Base-by-base conservation (phyloP, 2,113 vertebrate genomes). In the Heptranchias perlo region DNA sequence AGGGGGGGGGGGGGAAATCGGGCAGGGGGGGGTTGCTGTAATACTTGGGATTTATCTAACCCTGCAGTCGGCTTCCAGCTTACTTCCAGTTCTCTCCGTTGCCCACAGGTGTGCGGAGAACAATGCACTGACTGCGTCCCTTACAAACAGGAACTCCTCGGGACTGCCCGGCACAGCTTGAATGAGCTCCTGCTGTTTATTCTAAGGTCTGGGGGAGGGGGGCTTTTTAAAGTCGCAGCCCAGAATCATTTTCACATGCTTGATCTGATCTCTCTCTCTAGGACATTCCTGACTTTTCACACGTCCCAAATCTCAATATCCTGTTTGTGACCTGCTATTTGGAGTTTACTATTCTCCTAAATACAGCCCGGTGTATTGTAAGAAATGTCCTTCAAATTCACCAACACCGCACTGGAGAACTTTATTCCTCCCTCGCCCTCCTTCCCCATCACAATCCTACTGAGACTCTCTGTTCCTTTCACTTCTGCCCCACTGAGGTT, bases 41-140 rank as follows among this genome's bases (percentile, higher is more conserved):
- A 28, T 21, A 84, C 67, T 28, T 69, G 69, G 39, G 16, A n/a
- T 82, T 82, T 82, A 82, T 44, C 78, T 18, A 82, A 47, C 39
- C 6, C 3, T 82, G 16, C n/a, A 93, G 89, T 18, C 87, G 61
- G 31, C 49, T 35, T 78, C n/a, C 4, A 82, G 78, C 78, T 82
- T 4, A 18, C 5, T 61, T 44, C 18, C 54, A 62, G 54, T 31
- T 1, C 31, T 35, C 5, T 39, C n/a, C 4, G 8, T 8, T 21
- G 89, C 35, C n/a, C 58, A 39, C 89, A 93, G 89, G 89, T 93
- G 89, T n/a, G 61, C 18, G 14, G 35, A 93, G 89, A 93, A 93
- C 89, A 93, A 93, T 93, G n/a, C n/a, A 5, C 21, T 1, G 54
- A 7, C 35, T 10, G 16, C 18, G 58, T 93, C 89, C 62, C n/a